These are phyloP conservation scores for Mactromeris polynyma DNA, from an alignment of 2,888 invertebrate species.

Conservation along the genomic window DNA sequence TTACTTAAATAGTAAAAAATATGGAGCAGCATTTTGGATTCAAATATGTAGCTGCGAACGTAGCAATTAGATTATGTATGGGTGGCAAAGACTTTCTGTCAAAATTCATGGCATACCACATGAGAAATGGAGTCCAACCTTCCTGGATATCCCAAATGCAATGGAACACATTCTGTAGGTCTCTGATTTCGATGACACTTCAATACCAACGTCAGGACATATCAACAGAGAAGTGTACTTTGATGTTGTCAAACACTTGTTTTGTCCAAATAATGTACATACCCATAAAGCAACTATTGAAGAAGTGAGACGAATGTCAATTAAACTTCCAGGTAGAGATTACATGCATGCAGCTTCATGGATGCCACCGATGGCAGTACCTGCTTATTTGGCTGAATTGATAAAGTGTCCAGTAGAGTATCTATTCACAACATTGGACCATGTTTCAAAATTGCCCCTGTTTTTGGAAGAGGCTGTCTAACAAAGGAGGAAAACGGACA, in stretches of 20 bases:
- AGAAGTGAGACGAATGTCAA: slow-evolving; percentile 32
- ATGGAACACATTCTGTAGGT: neutral
- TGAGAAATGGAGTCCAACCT: slow-evolving; percentile 14
- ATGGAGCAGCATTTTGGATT: slow-evolving; percentile 28
- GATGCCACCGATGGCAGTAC: slow-evolving; percentile 30
- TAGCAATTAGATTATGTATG: slow-evolving; percentile 31
- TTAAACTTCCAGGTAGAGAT: slow-evolving; percentile 24
- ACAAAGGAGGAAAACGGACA: neutral
- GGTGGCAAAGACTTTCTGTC: slow-evolving; percentile 37
- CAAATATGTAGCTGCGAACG: slow-evolving; percentile 3
- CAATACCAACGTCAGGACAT: neutral
- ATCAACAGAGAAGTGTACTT: neutral
- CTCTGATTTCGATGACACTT: neutral
- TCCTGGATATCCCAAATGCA: neutral
- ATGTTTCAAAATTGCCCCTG: neutral
- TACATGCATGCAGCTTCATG: slow-evolving; percentile 1
- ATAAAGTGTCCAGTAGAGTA: slow-evolving; percentile 8
- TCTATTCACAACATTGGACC: neutral
- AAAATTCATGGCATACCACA: slow-evolving; percentile 38
- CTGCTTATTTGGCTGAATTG: neutral
- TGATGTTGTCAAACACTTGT: neutral
- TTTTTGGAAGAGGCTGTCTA: slow-evolving; percentile 35
- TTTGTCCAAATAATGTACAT: neutral
- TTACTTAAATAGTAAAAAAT: slow-evolving; percentile 31
- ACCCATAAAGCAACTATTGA: neutral